These are phyloP conservation scores for Schizopygopsis malacanthus DNA, from an alignment of 2,797 vertebrate genomes.

Conservation along the genomic window DNA sequence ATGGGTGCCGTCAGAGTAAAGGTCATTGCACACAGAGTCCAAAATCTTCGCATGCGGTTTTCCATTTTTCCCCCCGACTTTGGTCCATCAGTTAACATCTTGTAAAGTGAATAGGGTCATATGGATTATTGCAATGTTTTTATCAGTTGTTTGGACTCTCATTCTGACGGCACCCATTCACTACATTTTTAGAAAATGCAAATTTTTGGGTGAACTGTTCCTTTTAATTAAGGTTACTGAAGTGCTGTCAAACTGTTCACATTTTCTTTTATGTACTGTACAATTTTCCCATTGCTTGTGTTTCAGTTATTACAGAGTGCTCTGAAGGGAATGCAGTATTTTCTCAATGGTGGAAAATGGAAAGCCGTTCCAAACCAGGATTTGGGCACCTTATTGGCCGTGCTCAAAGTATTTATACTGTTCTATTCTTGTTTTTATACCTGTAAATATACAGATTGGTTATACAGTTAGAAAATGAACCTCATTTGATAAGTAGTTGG, in stretches of 20 bases:
- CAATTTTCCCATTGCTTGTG: neutral
- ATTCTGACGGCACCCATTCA: no score
- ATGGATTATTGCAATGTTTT: neutral
- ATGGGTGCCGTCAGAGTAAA: neutral
- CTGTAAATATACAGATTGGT: neutral
- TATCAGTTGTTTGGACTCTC: neutral
- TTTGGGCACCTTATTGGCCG: constrained; percentile 88
- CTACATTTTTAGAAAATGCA: no score
- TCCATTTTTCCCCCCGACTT: neutral
- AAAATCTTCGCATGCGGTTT: no score
- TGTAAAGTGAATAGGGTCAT: neutral
- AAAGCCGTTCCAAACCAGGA: constrained; percentile 85
- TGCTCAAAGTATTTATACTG: constrained; percentile 84
- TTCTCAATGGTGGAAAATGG: constrained; percentile 92
- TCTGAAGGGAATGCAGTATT: constrained; percentile 90
- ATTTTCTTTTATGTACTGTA: neutral
- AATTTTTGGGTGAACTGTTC: neutral
- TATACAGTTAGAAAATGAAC: neutral
- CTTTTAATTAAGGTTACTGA: neutral
- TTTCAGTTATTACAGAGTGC: constrained; percentile 88
- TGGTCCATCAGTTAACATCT: neutral
- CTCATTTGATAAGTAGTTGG: neutral
- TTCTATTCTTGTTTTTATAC: neutral
- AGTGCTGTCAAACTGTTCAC: neutral
- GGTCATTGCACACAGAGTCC: no score